Evolutionary conservation across 2,113 vertebrate species (phyloP).

Genomic region (Manacus vitellinus): DNA sequence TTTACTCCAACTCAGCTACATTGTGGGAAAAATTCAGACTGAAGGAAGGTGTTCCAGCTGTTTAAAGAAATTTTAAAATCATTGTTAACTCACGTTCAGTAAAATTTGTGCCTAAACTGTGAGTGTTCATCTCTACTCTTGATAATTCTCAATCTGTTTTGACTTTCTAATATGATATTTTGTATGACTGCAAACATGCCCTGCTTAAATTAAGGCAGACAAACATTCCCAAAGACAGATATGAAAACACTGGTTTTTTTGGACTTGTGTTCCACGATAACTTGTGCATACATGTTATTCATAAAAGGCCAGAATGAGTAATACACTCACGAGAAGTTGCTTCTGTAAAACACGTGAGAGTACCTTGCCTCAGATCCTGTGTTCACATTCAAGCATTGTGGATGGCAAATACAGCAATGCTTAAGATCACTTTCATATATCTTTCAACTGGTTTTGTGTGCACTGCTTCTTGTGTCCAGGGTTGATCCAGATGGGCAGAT

Average conservation of each 20-base stretch:
- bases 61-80: neutral
- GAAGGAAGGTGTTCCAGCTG: neutral
- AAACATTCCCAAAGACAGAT: neutral
- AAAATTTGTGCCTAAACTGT: neutral
- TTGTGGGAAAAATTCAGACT: neutral
- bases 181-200: neutral
- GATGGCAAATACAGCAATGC: neutral
- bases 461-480: neutral
- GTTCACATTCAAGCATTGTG: neutral
- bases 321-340: neutral
- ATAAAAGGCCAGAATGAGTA: neutral
- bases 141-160: neutral
- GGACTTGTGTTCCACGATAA: neutral
- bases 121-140: neutral
- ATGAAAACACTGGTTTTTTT: neutral
- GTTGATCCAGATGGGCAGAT: neutral
- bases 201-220: neutral
- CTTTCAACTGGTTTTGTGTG: neutral
- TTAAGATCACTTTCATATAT: neutral
- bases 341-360: neutral
- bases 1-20: neutral
- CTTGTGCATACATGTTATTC: neutral
- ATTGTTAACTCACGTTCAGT: neutral
- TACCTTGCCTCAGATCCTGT: neutral
- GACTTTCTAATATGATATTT: neutral